These are phyloP conservation scores for Pelecanoides urinatrix DNA, from an alignment of 2,113 vertebrate species.

Conservation along the genomic window DNA sequence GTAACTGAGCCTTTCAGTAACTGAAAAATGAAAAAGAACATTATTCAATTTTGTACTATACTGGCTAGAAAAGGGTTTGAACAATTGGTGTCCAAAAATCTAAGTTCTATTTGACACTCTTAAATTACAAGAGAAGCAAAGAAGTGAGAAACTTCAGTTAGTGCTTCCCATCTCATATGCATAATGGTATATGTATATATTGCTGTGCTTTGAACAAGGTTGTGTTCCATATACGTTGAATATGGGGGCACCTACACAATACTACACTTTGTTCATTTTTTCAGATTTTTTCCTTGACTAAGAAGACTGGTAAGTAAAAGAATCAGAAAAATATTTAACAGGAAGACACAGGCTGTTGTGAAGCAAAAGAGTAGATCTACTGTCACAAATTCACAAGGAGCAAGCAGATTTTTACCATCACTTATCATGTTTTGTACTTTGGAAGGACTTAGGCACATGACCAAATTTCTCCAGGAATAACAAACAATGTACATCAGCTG, in stretches of 20 bases:
- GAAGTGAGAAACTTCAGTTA: neutral
- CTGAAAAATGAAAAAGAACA: neutral
- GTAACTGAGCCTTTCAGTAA: neutral
- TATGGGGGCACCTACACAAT: neutral
- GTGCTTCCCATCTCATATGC: neutral
- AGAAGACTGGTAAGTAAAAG: neutral
- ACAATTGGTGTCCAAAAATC: neutral
- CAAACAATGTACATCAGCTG: neutral
- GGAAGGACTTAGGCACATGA: neutral
- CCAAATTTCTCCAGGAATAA: conserved; percentile 14
- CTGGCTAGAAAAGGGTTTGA: neutral
- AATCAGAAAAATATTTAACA: neutral
- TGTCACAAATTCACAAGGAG: neutral
- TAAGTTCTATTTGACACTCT: neutral
- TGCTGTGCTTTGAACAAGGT: neutral
- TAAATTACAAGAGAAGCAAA: neutral
- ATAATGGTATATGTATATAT: neutral
- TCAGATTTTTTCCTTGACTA: neutral
- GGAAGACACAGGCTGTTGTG: neutral
- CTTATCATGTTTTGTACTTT: neutral
- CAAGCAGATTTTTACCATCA: neutral
- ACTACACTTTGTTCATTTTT: neutral
- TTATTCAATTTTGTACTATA: neutral
- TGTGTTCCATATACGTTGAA: neutral
- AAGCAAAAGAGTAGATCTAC: neutral